phyloP scores from a whole-genome alignment of 1,140 invertebrate genomes.

The Cyphomyrmex costatus region DNA sequence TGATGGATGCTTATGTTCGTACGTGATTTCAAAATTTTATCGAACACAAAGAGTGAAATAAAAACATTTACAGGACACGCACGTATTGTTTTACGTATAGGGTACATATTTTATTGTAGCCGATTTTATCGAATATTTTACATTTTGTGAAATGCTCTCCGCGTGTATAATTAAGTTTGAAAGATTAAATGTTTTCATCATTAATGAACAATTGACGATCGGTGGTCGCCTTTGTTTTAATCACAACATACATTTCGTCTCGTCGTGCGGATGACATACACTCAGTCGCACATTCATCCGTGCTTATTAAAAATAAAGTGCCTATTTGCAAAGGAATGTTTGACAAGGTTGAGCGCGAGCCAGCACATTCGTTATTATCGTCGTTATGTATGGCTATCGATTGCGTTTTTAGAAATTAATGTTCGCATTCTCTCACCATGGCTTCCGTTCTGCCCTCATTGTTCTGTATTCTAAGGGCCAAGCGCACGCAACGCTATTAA shows the following conservation, averaged over 20 bases:
- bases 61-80: not conserved
- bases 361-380: conserved; percentile 35
- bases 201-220: not conserved
- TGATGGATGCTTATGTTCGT: not conserved
- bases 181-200: conserved; percentile 31
- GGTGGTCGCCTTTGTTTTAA: conserved; percentile 26
- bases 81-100: not conserved
- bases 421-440: conserved; percentile 22
- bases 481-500: not conserved
- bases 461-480: conserved; percentile 53
- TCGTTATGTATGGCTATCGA: conserved; percentile 50
- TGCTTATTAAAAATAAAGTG: conserved; percentile 32
- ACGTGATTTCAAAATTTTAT: conserved; percentile 8
- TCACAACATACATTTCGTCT: conserved; percentile 16
- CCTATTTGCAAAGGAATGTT: conserved; percentile 23
- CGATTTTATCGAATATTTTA: conserved; percentile 33
- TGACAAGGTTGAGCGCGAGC: conserved; percentile 18
- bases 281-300: not conserved
- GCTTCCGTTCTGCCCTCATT: not conserved
- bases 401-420: conserved; percentile 80
- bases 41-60: not conserved
- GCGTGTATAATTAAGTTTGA: conserved; percentile 35
- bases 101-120: conserved; percentile 19
- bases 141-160: conserved; percentile 11
- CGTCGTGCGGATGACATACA: not conserved